phyloP scores from a whole-genome alignment of 2,113 vertebrate genomes.

The Nyctereutes procyonoides region DNA sequence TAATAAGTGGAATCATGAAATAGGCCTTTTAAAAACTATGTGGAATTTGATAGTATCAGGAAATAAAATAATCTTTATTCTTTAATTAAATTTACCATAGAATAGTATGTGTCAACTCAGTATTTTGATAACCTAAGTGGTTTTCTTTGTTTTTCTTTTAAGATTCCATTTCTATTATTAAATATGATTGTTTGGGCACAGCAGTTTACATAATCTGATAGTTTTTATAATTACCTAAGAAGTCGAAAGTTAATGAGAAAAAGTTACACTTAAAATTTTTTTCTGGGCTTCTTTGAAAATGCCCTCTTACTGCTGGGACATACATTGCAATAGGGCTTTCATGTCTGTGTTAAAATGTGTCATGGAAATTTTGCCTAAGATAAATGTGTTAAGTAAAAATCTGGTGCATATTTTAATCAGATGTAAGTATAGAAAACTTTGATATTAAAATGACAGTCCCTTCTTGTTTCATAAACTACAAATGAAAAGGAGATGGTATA shows the following conservation, averaged over 20 bases:
- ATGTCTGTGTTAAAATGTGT: conserved; percentile 76
- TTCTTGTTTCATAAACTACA: conserved; percentile 49
- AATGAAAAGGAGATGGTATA: conserved; percentile 12
- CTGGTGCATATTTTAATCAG: conserved; percentile 24
- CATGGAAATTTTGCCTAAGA: conserved; percentile 70
- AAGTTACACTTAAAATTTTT: conserved; percentile 54
- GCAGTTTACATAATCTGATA: conserved; percentile 38
- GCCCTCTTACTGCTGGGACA: conserved; percentile 77
- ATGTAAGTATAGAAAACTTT: conserved; percentile 44
- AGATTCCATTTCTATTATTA: conserved; percentile 53
- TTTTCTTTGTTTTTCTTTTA: neutral
- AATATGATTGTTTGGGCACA: conserved; percentile 47
- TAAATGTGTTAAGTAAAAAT: conserved; percentile 51
- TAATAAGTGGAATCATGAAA: conserved; percentile 53
- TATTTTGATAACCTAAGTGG: conserved; percentile 41
- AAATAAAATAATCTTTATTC: neutral
- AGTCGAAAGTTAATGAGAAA: conserved; percentile 56
- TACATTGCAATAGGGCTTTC: conserved; percentile 84
- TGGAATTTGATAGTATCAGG: conserved; percentile 1
- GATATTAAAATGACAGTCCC: conserved; percentile 33
- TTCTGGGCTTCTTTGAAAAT: conserved; percentile 80
- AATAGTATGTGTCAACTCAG: neutral
- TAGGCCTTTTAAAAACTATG: neutral
- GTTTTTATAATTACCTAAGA: neutral
- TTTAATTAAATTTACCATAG: neutral